Evolutionary conservation across 2,888 invertebrate genomes (phyloP).

Genomic region (Tinea trinotella): DNA sequence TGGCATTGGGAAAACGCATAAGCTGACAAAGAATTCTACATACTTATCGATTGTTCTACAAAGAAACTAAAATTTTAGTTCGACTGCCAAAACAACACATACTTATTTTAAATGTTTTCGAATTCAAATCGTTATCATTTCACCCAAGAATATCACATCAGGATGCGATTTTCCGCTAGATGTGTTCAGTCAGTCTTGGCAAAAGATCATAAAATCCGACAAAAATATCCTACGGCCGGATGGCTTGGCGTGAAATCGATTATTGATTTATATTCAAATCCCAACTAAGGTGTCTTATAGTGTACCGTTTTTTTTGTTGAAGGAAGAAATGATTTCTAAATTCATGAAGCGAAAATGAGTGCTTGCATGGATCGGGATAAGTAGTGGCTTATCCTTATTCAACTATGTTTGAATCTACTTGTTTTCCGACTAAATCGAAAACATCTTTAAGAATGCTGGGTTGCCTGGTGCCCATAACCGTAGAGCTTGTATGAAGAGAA

Average conservation of each 20-base stretch:
- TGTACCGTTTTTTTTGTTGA: not conserved
- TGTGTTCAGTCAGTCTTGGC: slow-evolving; percentile 31
- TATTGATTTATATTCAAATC: slow-evolving; percentile 53
- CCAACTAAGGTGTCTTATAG: not conserved
- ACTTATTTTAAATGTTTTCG: not conserved
- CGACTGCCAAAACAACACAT: no score
- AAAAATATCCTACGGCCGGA: slow-evolving; percentile 45
- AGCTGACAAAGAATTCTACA: no score
- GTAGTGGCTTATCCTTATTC: no score
- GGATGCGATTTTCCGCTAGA: slow-evolving; percentile 59
- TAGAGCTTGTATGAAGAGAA: no score
- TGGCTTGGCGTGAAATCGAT: slow-evolving; percentile 62
- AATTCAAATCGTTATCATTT: not conserved
- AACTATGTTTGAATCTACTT: no score
- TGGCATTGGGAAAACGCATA: no score
- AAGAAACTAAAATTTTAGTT: no score
- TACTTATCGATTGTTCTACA: no score
- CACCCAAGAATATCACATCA: not conserved
- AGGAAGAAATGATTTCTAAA: not conserved
- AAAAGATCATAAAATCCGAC: slow-evolving; percentile 51
- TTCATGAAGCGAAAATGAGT: not conserved
- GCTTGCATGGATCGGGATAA: not conserved
- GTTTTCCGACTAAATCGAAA: no score
- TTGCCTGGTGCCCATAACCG: no score
- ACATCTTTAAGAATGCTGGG: no score